These are phyloP conservation scores for Spheniscus mendiculus DNA, from an alignment of 2,113 vertebrate genomes.

Conservation along the genomic window DNA sequence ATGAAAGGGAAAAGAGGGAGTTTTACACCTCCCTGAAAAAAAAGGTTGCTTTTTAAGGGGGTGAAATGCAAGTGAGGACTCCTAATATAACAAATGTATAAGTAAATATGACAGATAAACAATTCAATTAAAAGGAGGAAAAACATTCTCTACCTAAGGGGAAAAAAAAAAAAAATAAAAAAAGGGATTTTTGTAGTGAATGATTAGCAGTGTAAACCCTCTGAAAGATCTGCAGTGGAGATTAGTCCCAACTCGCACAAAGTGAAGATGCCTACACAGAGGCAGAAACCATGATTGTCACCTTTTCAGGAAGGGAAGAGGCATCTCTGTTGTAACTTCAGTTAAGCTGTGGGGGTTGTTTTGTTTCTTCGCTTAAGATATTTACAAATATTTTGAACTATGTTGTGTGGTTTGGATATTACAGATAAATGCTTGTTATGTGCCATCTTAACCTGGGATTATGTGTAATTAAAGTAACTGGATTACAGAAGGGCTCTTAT, in stretches of 20 bases:
- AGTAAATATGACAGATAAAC: background rate
- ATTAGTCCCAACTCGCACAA: background rate
- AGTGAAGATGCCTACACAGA: background rate
- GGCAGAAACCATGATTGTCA: background rate
- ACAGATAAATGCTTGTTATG: background rate
- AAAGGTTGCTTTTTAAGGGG: background rate
- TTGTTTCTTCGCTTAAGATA: background rate
- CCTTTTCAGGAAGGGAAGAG: background rate
- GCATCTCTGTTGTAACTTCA: background rate
- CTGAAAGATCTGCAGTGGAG: background rate
- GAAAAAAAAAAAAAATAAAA: rapidly evolving
- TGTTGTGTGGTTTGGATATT: background rate
- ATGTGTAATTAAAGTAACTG: background rate
- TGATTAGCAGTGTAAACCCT: background rate
- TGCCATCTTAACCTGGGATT: background rate
- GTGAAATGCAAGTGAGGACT: background rate
- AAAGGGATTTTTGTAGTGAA: rapidly evolving
- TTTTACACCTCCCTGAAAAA: background rate
- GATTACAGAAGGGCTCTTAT: background rate
- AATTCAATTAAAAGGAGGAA: background rate
- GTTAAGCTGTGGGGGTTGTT: background rate
- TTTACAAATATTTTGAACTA: background rate
- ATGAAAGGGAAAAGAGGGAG: background rate
- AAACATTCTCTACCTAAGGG: rapidly evolving
- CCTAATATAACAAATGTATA: background rate